phyloP scores from a whole-genome alignment of 2,113 vertebrate species.

The Phalacrocorax carbo region DNA sequence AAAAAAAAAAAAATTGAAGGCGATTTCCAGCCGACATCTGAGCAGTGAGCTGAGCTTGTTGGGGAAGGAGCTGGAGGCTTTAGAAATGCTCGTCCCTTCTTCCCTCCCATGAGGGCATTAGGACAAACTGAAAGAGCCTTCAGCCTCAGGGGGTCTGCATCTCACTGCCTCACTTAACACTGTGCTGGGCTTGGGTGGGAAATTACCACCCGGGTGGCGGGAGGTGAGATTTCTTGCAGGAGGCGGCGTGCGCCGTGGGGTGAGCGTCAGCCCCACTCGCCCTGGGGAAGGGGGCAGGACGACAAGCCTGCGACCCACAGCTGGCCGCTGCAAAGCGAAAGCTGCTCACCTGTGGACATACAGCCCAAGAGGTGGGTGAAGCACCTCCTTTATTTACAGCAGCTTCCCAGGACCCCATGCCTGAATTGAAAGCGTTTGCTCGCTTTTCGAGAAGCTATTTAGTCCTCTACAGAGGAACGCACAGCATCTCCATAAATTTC shows the following conservation, averaged over 20 bases:
- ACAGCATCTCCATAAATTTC: neutral
- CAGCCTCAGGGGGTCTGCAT: neutral
- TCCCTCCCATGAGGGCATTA: neutral
- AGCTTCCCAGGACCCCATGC: neutral
- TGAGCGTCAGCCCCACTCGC: fast-evolving
- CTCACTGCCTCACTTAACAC: fast-evolving
- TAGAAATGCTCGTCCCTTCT: neutral
- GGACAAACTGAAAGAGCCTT: neutral
- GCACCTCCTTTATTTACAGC: neutral
- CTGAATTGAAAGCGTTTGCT: neutral
- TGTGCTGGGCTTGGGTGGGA: neutral
- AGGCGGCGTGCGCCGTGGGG: neutral
- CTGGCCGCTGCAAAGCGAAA: neutral
- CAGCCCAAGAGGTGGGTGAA: neutral
- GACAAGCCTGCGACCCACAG: fast-evolving
- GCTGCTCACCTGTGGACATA: neutral
- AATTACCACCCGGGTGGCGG: fast-evolving
- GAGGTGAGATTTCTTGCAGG: neutral
- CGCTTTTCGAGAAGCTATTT: neutral
- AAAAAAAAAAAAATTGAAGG: neutral
- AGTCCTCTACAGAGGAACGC: neutral
- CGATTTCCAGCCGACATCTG: neutral
- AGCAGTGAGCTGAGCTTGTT: neutral
- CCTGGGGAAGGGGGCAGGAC: neutral
- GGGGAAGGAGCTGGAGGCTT: neutral